A percentile compares a stretch with the other conserved stretches of the same genome.
These are phyloP conservation scores for Balearica regulorum DNA, from an alignment of 2,797 vertebrate species.

Conservation along the genomic window DNA sequence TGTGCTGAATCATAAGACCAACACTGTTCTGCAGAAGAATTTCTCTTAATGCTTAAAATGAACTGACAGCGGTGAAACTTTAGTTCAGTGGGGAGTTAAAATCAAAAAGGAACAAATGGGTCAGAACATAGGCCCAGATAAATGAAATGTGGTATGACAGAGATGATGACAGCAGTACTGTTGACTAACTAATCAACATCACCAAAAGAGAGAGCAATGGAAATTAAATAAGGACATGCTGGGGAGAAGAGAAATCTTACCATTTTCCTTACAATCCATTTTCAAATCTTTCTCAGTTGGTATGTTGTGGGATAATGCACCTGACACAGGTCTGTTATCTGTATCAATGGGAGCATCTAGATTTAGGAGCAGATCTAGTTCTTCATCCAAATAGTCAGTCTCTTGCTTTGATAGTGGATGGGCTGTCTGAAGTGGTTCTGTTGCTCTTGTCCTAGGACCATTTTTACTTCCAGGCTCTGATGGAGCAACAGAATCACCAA, in stretches of 20 bases:
- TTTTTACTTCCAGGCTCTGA: conserved; percentile 5
- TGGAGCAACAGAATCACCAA: background rate
- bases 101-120: background rate
- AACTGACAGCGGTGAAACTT: background rate
- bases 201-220: background rate
- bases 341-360: conserved; percentile 75
- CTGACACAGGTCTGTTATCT: background rate
- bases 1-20: background rate
- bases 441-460: background rate
- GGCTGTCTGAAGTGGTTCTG: background rate
- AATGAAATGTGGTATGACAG: background rate
- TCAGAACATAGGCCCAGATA: background rate
- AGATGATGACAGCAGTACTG: background rate
- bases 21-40: background rate
- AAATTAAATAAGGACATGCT: background rate
- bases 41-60: background rate
- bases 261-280: conserved; percentile 17
- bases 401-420: background rate
- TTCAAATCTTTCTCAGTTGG: conserved; percentile 14
- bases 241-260: conserved; percentile 36
- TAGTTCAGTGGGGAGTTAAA: background rate
- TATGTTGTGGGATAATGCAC: background rate
- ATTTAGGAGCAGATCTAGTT: conserved; percentile 86
- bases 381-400: conserved; percentile 79
- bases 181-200: background rate